Percentiles rank a stretch among this genome's conserved stretches.
Conservation (phyloP, 2,113 vertebrate species). For the Chascanopsetta lugubris region DNA sequence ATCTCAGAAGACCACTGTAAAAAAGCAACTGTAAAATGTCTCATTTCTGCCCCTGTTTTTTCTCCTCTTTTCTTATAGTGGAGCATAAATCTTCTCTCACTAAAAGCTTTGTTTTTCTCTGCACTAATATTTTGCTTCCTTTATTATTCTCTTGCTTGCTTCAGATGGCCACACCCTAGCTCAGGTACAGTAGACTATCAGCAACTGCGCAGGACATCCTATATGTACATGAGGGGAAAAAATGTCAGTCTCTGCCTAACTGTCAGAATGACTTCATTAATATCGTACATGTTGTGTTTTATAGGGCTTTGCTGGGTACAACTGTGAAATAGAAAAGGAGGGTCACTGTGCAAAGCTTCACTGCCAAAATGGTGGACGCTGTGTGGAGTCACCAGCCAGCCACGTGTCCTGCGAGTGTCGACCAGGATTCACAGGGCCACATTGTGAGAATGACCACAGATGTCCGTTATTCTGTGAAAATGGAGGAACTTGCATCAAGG, state of each 20-base stretch:
- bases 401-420: slow-evolving; percentile 85
- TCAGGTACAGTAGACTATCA: slow-evolving; percentile 73
- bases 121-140: slow-evolving; percentile 63
- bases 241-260: background rate
- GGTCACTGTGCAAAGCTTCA: slow-evolving; percentile 83
- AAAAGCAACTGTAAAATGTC: too few relatives aligned
- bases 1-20: background rate
- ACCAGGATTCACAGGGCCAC: slow-evolving; percentile 79
- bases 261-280: background rate
- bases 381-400: slow-evolving; percentile 75
- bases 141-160: slow-evolving; percentile 72
- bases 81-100: slow-evolving; percentile 16
- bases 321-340: slow-evolving; percentile 81
- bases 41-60: slow-evolving; percentile 8
- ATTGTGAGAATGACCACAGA: slow-evolving; percentile 77
- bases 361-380: slow-evolving; percentile 87
- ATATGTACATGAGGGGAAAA: background rate
- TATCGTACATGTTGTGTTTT: slow-evolving; percentile 14
- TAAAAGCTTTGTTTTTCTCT: slow-evolving; percentile 40
- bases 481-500: slow-evolving; percentile 84
- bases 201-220: slow-evolving; percentile 17
- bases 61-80: background rate
- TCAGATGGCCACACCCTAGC: slow-evolving; percentile 71
- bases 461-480: slow-evolving; percentile 85
- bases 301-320: slow-evolving; percentile 88